Evolutionary conservation across 2,888 invertebrate genomes (phyloP).

Genomic region (Ommatoiulus sabulosus): DNA sequence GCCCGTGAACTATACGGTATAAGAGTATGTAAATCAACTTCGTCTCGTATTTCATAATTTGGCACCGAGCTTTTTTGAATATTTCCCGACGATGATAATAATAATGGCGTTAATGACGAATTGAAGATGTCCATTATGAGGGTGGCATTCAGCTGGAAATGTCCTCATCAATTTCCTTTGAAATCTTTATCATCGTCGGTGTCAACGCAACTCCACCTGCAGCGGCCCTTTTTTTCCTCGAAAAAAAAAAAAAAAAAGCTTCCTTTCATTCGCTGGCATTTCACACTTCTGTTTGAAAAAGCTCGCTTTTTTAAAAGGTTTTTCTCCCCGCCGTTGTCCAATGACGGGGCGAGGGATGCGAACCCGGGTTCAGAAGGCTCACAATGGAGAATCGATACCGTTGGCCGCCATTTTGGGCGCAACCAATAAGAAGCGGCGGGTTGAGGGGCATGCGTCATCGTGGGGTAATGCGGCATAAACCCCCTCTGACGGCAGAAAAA

Average conservation of each 20-base stretch:
- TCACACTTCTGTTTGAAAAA: slow-evolving; percentile 31
- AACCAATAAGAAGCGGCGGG: background rate
- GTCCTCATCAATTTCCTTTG: slow-evolving; percentile 51
- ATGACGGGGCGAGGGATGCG: background rate
- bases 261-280: slow-evolving; percentile 9
- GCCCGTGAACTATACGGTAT: background rate
- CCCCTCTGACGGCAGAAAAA: slow-evolving; percentile 33
- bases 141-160: slow-evolving; percentile 37
- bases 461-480: slow-evolving; percentile 58
- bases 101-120: slow-evolving; percentile 47
- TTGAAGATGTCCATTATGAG: slow-evolving; percentile 50
- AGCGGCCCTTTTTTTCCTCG: background rate
- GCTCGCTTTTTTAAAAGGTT: background rate
- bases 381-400: slow-evolving; percentile 36
- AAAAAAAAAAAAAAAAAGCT: background rate
- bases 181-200: slow-evolving; percentile 53
- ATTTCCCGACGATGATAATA: background rate
- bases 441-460: background rate
- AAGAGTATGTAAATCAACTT: background rate
- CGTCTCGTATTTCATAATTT: background rate
- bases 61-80: background rate
- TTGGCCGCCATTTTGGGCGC: slow-evolving; percentile 31
- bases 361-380: background rate
- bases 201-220: slow-evolving; percentile 19
- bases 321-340: background rate